phyloP scores from a whole-genome alignment of 2,888 invertebrate genomes.

The Flabesymbios commensalis region DNA sequence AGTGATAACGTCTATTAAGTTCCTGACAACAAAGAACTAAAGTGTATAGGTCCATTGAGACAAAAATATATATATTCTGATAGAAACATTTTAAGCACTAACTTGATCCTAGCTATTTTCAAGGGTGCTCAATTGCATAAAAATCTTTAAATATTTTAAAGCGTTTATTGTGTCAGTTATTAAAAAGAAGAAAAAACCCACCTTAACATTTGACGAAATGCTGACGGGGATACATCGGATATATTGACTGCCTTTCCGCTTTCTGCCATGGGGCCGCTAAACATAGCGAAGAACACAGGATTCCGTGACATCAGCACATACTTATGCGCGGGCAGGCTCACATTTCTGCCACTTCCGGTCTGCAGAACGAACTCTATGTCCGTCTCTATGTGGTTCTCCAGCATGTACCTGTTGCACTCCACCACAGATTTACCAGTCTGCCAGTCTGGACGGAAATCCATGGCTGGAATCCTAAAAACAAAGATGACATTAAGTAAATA shows the following conservation, averaged over 20 bases:
- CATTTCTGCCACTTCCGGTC: conserved; percentile 7
- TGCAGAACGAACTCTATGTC: conserved; percentile 31
- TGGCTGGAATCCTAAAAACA: too few relatives aligned
- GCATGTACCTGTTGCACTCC: conserved; percentile 36
- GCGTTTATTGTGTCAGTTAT: too few relatives aligned
- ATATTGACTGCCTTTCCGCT: conserved; percentile 5
- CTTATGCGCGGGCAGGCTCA: conserved; percentile 61
- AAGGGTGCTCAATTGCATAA: too few relatives aligned
- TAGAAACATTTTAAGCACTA: too few relatives aligned
- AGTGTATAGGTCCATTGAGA: too few relatives aligned
- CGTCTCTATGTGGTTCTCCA: conserved; percentile 32
- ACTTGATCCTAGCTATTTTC: too few relatives aligned
- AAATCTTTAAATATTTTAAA: too few relatives aligned
- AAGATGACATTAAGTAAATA: too few relatives aligned
- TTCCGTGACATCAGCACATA: conserved; percentile 29
- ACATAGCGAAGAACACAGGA: conserved; percentile 29
- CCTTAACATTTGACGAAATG: conserved; percentile 39
- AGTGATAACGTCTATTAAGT: too few relatives aligned
- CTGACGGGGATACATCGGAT: conserved; percentile 38
- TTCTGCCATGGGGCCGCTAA: conserved; percentile 24
- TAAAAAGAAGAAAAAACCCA: conserved; percentile 4
- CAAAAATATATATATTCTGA: too few relatives aligned
- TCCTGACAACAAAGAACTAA: neutral
- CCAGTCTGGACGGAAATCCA: too few relatives aligned
- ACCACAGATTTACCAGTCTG: conserved; percentile 28